Conservation (phyloP, 2,797 vertebrate genomes). For the Gallinago nigripennis region DNA sequence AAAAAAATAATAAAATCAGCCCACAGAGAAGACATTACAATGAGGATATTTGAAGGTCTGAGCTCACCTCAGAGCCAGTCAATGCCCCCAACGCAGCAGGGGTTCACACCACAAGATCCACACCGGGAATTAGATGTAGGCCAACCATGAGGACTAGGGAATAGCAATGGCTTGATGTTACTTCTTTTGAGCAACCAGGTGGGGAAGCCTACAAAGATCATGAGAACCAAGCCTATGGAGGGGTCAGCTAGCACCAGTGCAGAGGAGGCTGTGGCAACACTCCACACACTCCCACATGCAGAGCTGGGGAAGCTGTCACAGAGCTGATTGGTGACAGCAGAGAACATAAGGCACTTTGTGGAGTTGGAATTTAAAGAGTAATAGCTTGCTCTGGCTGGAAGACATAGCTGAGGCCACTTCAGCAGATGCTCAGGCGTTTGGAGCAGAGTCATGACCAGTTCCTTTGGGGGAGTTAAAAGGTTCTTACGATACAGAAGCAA, state of each 20-base stretch:
- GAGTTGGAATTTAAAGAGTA: background rate
- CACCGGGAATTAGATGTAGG: fast-evolving
- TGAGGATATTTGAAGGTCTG: background rate
- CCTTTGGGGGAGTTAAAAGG: background rate
- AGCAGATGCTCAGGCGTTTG: background rate
- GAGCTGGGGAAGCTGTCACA: background rate
- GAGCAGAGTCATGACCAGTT: background rate
- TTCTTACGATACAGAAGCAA: background rate
- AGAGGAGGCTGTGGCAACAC: fast-evolving
- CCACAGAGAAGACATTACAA: background rate
- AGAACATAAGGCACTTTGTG: background rate
- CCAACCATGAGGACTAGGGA: background rate
- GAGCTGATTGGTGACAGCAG: background rate
- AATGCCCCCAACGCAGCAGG: background rate
- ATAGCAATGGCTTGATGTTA: fast-evolving
- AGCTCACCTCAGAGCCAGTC: background rate
- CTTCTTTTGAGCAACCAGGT: background rate
- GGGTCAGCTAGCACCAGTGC: background rate
- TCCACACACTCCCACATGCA: background rate
- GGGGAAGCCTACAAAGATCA: background rate
- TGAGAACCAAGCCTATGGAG: fast-evolving
- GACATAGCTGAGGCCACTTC: background rate
- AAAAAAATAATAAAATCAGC: background rate
- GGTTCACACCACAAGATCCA: background rate
- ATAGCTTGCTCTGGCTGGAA: background rate